Evolutionary conservation across 2,113 vertebrate genomes (phyloP).

Genomic region (Tetraodon nigroviridis): DNA sequence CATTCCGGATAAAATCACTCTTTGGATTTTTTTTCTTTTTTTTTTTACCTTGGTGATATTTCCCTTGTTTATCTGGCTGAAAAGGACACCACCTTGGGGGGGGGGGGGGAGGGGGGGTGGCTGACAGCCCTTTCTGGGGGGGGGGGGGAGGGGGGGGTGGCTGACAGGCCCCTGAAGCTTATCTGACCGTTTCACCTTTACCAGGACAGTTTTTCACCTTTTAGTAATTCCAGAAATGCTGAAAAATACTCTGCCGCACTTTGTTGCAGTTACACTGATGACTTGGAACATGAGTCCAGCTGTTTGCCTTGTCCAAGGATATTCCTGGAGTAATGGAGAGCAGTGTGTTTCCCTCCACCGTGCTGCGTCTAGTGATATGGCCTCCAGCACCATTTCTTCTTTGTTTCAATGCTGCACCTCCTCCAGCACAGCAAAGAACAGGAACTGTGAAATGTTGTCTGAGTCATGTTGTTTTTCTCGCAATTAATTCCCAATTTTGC

Average conservation of each 20-base stretch:
- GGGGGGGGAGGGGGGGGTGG: slow-evolving; percentile 39
- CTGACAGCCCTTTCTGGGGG: slow-evolving; percentile 36
- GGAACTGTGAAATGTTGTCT: slow-evolving; percentile 10
- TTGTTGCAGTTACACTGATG: slow-evolving; percentile 1
- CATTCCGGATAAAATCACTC: slow-evolving; percentile 43
- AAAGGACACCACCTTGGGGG: slow-evolving; percentile 26
- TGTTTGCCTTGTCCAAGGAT: slow-evolving; percentile 2
- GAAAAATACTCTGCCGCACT: slow-evolving; percentile 2
- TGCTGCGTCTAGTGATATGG: slow-evolving; percentile 1
- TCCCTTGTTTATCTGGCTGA: slow-evolving; percentile 28
- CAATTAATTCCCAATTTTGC: slow-evolving; percentile 1
- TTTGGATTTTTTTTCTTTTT: slow-evolving; percentile 28
- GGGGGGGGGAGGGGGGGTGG: too few species aligned
- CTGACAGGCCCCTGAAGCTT: slow-evolving; percentile 26
- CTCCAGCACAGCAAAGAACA: slow-evolving; percentile 14
- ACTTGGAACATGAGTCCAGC: slow-evolving; percentile 7
- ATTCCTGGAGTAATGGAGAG: background rate
- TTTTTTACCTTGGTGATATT: slow-evolving; percentile 16
- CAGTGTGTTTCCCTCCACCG: background rate
- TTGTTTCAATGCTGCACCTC: slow-evolving; percentile 4
- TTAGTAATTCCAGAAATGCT: slow-evolving; percentile 29
- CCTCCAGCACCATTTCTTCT: background rate
- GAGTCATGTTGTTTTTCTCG: slow-evolving; percentile 40
- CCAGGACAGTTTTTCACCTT: slow-evolving; percentile 18
- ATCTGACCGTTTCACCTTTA: slow-evolving; percentile 26